These are phyloP conservation scores for Onychorhynchus coronatus DNA, from an alignment of 2,113 vertebrate species.

Conservation along the genomic window DNA sequence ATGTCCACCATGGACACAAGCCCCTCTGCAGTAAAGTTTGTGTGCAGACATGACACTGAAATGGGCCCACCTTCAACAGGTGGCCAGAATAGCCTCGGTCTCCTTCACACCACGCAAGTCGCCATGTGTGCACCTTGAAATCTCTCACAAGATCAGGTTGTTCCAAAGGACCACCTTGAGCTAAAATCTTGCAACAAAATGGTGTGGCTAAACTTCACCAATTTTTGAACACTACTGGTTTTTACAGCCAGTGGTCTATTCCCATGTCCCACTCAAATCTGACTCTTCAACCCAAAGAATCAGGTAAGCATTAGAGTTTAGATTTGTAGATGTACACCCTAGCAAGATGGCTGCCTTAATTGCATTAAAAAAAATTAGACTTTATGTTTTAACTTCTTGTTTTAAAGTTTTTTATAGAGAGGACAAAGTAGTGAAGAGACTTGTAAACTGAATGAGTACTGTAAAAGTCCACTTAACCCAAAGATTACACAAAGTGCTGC, in stretches of 20 bases:
- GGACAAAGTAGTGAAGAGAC: not conserved
- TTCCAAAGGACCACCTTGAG: not conserved
- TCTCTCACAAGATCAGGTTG: not conserved
- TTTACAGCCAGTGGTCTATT: not conserved
- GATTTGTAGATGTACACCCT: not conserved
- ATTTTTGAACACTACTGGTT: not conserved
- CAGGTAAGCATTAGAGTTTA: not conserved
- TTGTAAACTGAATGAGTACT: not conserved
- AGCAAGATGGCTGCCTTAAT: not conserved
- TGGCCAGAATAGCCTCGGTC: not conserved
- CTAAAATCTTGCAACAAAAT: not conserved
- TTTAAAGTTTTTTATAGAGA: not conserved
- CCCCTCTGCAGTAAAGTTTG: not conserved
- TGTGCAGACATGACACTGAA: not conserved
- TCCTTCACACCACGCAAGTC: not conserved
- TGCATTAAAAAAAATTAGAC: not conserved
- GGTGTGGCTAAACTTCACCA: not conserved
- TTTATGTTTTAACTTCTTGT: not conserved
- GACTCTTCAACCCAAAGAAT: not conserved
- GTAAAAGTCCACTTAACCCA: constrained; percentile 8
- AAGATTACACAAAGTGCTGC: not conserved
- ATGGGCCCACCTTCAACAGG: not conserved
- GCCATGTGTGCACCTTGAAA: not conserved
- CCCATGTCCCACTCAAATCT: not conserved
- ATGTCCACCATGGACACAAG: not conserved